Conservation (phyloP, 2,888 invertebrate species). For the Ectemnius lituratus region DNA sequence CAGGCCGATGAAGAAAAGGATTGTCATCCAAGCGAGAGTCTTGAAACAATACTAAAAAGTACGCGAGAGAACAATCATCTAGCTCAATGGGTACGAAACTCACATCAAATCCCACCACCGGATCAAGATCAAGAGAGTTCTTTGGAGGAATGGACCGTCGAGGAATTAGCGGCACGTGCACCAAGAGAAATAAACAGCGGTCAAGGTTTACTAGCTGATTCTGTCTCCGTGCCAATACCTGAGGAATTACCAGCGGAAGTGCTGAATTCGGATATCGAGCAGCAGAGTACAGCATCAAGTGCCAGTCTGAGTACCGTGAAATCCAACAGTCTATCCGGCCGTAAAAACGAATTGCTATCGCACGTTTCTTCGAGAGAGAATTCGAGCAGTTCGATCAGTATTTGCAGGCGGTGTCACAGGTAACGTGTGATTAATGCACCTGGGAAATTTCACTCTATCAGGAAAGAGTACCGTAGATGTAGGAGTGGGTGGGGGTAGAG, state of each 20-base stretch:
- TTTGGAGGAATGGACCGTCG: conserved; percentile 74
- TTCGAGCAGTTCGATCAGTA: conserved; percentile 70
- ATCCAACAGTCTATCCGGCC: conserved; percentile 67
- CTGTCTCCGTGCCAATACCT: conserved; percentile 8
- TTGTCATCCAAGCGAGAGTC: conserved; percentile 59
- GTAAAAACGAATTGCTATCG: conserved; percentile 63
- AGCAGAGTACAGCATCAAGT: conserved; percentile 74
- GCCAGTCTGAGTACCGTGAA: conserved; percentile 75
- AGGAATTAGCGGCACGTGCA: conserved; percentile 72
- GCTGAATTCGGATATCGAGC: conserved; percentile 72
- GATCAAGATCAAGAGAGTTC: conserved; percentile 70
- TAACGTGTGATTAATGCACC: conserved; percentile 40
- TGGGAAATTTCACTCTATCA: no score
- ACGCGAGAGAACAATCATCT: conserved; percentile 66
- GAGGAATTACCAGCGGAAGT: conserved; percentile 65
- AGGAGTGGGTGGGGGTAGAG: not conserved
- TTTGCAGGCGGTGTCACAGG: conserved; percentile 76
- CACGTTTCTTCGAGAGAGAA: conserved; percentile 64
- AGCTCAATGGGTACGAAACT: conserved; percentile 75
- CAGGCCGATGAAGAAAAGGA: conserved; percentile 52
- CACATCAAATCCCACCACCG: conserved; percentile 74
- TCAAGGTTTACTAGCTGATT: conserved; percentile 37
- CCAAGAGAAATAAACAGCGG: conserved; percentile 61
- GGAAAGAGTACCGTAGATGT: not conserved
- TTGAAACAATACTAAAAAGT: conserved; percentile 59